phyloP scores from a whole-genome alignment of 2,888 invertebrate species.

The Boloria selene region DNA sequence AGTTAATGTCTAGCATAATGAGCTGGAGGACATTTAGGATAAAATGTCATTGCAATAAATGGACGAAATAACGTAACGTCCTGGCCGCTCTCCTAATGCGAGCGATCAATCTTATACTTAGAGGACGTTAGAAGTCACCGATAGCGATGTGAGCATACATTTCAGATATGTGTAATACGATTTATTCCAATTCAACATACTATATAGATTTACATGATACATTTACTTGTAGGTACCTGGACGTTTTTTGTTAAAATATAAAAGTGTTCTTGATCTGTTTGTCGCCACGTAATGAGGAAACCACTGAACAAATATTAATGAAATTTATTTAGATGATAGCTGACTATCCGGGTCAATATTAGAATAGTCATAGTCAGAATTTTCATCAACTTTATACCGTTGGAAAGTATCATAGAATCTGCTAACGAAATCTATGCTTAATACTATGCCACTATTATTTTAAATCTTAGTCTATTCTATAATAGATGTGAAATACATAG shows the following conservation, averaged over 20 bases:
- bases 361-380: no score
- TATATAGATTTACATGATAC: neutral
- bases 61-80: constrained; percentile 20
- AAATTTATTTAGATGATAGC: no score
- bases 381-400: no score
- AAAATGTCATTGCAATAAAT: constrained; percentile 24
- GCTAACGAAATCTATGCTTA: no score
- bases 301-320: no score
- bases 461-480: no score
- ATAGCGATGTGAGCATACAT: constrained; percentile 3
- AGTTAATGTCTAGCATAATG: neutral
- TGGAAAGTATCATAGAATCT: no score
- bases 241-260: neutral
- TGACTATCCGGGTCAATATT: no score
- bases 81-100: constrained; percentile 33
- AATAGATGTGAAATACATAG: no score
- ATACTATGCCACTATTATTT: no score
- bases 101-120: constrained; percentile 34
- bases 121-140: constrained; percentile 13
- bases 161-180: neutral
- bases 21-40: neutral
- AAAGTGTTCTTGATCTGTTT: no score
- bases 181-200: neutral
- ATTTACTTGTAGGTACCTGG: neutral
- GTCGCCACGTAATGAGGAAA: no score